phyloP scores from a whole-genome alignment of 2,113 vertebrate species.

The Emydocephalus ijimae region DNA sequence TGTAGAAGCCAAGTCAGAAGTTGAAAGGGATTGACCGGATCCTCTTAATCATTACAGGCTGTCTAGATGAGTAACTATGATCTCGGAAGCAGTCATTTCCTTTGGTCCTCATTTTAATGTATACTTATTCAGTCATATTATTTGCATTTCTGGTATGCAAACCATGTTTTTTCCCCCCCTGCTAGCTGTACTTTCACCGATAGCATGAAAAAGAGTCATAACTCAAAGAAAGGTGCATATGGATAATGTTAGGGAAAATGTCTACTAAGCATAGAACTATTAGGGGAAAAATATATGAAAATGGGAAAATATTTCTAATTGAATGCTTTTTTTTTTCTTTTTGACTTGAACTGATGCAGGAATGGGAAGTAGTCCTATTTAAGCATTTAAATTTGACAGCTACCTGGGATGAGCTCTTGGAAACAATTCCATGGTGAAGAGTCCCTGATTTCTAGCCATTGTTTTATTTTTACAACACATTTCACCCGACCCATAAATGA shows the following conservation, averaged over 20 bases:
- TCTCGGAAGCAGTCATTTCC: not conserved
- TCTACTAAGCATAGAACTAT: not conserved
- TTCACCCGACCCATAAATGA: not conserved
- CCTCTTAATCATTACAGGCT: not conserved
- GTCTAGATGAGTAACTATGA: not conserved
- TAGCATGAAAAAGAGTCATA: not conserved
- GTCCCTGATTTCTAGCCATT: not conserved
- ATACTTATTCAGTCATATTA: not conserved
- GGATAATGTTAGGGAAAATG: not conserved
- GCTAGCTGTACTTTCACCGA: not conserved
- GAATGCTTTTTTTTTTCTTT: not conserved
- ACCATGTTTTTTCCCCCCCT: not conserved
- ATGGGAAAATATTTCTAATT: not conserved
- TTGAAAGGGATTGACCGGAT: too few relatives aligned
- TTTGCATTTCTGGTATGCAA: not conserved
- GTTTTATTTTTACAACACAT: not conserved
- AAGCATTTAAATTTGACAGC: not conserved
- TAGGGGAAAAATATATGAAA: not conserved
- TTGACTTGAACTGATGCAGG: not conserved
- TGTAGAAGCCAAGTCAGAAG: not conserved
- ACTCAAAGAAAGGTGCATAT: not conserved
- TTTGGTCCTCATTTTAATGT: not conserved
- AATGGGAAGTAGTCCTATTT: not conserved
- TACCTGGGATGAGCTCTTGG: not conserved
- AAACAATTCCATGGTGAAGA: not conserved